These are phyloP conservation scores for Eubasilissa splendida DNA, from an alignment of 2,888 invertebrate species.

Conservation along the genomic window DNA sequence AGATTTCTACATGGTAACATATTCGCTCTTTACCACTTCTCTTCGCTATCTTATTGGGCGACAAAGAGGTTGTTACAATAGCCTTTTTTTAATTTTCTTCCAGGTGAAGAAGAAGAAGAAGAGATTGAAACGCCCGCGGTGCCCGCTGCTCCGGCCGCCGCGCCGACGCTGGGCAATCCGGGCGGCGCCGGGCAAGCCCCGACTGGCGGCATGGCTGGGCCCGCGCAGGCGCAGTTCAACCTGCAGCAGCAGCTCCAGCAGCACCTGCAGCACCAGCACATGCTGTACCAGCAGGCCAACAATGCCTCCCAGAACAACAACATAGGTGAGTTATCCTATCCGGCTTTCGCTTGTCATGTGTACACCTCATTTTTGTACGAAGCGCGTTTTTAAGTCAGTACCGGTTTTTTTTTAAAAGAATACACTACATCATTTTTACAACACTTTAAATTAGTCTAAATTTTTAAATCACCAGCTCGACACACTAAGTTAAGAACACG, in stretches of 20 bases:
- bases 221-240: slow-evolving; percentile 76
- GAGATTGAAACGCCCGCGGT: slow-evolving; percentile 50
- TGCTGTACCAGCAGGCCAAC: slow-evolving; percentile 64
- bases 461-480: no score
- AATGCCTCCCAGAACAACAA: slow-evolving; percentile 71
- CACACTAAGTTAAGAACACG: no score
- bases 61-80: no score
- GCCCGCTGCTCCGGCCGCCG: slow-evolving; percentile 11
- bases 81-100: slow-evolving; percentile 50
- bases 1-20: no score
- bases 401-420: no score
- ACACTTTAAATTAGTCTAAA: no score
- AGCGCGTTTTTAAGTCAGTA: no score
- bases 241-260: slow-evolving; percentile 76
- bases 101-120: slow-evolving; percentile 71
- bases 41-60: no score
- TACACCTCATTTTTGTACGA: not conserved
- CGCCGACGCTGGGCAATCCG: slow-evolving; percentile 53
- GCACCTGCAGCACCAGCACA: slow-evolving; percentile 75
- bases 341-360: not conserved
- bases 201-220: slow-evolving; percentile 63
- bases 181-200: slow-evolving; percentile 50
- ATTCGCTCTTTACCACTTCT: no score
- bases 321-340: slow-evolving; percentile 68
- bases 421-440: no score